A percentile compares a stretch with the other conserved stretches of the same genome.
These are phyloP conservation scores for Chymomyza costata DNA, from an alignment of 1,140 invertebrate species.

Conservation along the genomic window DNA sequence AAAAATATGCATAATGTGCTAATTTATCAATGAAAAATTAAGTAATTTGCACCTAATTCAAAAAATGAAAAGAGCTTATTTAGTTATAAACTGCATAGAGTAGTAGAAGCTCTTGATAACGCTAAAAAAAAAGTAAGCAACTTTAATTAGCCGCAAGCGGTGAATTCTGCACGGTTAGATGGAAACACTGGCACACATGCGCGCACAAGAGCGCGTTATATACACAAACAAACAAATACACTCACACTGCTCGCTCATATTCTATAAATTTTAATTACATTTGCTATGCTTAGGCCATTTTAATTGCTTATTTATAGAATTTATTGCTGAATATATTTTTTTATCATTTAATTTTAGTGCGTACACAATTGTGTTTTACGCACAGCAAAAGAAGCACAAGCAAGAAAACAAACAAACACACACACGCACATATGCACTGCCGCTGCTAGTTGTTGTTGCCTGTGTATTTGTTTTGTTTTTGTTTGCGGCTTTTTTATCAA, in stretches of 20 bases:
- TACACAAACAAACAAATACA: background rate
- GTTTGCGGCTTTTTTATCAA: constrained; percentile 56
- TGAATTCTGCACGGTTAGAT: background rate
- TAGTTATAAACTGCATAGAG: too few species aligned
- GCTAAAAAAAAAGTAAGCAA: constrained; percentile 3
- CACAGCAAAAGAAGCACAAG: constrained; percentile 25
- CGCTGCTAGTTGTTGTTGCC: constrained; percentile 6
- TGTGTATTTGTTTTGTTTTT: constrained; percentile 67
- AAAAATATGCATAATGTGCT: too few species aligned
- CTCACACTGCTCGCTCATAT: background rate
- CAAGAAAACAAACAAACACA: constrained; percentile 16
- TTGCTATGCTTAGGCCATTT: constrained; percentile 24
- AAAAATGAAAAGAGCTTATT: too few species aligned
- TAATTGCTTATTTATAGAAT: constrained; percentile 29
- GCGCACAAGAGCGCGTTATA: background rate
- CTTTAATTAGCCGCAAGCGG: background rate
- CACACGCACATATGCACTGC: constrained; percentile 1
- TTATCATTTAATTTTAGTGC: constrained; percentile 44
- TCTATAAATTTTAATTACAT: constrained; percentile 24
- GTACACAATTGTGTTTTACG: constrained; percentile 44
- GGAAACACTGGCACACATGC: background rate
- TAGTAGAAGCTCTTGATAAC: background rate
- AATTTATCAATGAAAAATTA: too few species aligned
- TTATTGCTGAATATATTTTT: constrained; percentile 31
- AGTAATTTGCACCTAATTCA: too few species aligned